Percentiles rank a stretch among this genome's conserved stretches.
phyloP scores from a whole-genome alignment of 2,888 invertebrate species.

The Calliphora vomitoria region DNA sequence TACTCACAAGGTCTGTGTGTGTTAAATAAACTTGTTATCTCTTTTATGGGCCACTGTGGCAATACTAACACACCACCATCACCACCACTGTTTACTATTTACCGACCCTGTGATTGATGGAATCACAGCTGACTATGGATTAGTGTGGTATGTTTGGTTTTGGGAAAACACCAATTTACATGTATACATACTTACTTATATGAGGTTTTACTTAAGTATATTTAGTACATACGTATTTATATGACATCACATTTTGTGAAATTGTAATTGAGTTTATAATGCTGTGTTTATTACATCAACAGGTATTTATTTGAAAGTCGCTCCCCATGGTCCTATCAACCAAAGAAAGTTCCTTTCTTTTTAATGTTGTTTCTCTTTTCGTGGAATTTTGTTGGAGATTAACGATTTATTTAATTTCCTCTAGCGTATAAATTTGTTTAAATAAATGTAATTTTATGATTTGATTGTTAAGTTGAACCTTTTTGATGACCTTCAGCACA shows the following conservation, averaged over 20 bases:
- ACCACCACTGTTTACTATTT: constrained; percentile 7
- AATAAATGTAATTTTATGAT: no score
- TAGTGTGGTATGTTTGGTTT: background rate
- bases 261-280: constrained; percentile 29
- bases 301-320: constrained; percentile 9
- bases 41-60: constrained; percentile 56
- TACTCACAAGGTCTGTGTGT: background rate
- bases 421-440: background rate
- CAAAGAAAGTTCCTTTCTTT: background rate
- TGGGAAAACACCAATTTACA: background rate
- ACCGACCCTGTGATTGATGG: constrained; percentile 55
- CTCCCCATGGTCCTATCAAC: constrained; percentile 18
- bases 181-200: background rate
- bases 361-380: background rate
- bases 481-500: no score
- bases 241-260: constrained; percentile 45
- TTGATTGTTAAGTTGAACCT: no score
- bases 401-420: background rate
- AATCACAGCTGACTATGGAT: constrained; percentile 42
- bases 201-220: background rate
- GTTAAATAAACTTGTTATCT: constrained; percentile 51
- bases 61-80: background rate
- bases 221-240: background rate
- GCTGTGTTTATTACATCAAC: constrained; percentile 26
- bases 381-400: background rate